Base-by-base conservation (phyloP, 2,113 vertebrate species). In the Aleadryas rufinucha region DNA sequence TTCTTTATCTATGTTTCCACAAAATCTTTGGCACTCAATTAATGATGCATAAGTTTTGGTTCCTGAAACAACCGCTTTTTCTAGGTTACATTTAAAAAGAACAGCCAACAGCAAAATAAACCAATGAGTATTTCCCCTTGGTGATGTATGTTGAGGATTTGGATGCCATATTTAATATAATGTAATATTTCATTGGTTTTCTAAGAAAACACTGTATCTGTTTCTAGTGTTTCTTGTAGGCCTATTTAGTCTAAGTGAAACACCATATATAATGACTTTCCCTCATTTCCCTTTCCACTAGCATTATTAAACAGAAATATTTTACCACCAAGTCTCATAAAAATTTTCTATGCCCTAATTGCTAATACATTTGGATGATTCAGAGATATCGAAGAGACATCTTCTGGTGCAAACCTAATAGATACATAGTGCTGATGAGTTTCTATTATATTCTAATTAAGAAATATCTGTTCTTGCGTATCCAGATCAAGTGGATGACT, bases 391-490 rank as follows among this genome's bases (percentile, higher is more conserved):
- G 70, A 90, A 83, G 69, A 89, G 27, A 28, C 10, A 37, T 86
- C 57, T 77, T 89, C 68, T 90, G 42, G 37, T 89, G 33, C 21
- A 87, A 68, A 86, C 49, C 41, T 86, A 78, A 77, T 49, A 70
- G 27, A 68, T 78, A 74, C 35, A 63, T 60, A 70, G 47, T 75
- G 20, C 16, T 84, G 44, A 93, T 53, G 68, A 89, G 31, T 92
- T 86, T 79, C 53, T 91, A 54, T 82, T 89, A 81, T 41, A n/a
- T 52, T 87, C 44, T 89, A 89, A 87, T 95, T 78, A 89, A 54
- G 57, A 82, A 95, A 89, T 52, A 68, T 71, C 69, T 93, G 72
- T 35, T 89, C 72, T 93, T 89, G 13, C 0, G 0, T 78, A 78
- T 49, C 47, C 52, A 92, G 54, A 89, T 52, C 37, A 78, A 84